Evolutionary conservation across 2,888 invertebrate species (phyloP).

Genomic region (Alentia gelatinosa): DNA sequence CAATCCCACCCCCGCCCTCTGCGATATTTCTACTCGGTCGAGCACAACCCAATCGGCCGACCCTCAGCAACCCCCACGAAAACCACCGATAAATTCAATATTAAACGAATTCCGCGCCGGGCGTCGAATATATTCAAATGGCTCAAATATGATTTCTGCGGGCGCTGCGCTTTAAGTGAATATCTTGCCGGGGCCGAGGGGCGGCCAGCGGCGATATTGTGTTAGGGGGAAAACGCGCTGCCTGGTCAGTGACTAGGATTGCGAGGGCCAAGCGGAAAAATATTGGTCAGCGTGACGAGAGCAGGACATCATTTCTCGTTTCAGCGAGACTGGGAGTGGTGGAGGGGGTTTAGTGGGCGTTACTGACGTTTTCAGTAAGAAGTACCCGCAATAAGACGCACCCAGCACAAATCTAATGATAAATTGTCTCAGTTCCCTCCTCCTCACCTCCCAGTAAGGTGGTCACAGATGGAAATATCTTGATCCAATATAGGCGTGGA

Average conservation of each 20-base stretch:
- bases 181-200: constrained; percentile 4
- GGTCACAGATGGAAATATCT: too few relatives aligned
- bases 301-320: constrained; percentile 41
- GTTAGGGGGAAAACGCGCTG: too few relatives aligned
- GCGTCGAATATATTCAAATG: constrained; percentile 51
- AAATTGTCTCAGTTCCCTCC: constrained; percentile 27
- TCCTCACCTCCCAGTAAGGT: too few relatives aligned
- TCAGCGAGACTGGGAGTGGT: neutral
- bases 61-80: constrained; percentile 2
- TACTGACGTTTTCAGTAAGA: neutral
- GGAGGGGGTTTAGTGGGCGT: neutral
- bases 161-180: neutral
- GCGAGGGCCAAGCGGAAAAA: constrained; percentile 5
- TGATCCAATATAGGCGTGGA: too few relatives aligned
- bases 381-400: neutral
- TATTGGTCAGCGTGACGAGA: constrained; percentile 13
- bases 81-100: constrained; percentile 48
- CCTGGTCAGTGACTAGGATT: neutral
- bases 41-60: constrained; percentile 31
- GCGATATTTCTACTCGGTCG: constrained; percentile 41
- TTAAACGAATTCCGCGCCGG: constrained; percentile 36
- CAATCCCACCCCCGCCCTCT: constrained; percentile 39
- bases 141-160: constrained; percentile 52
- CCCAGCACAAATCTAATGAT: constrained; percentile 8
- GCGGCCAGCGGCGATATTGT: neutral